Conservation (phyloP, 2,113 vertebrate species). For the Heterotis niloticus region DNA sequence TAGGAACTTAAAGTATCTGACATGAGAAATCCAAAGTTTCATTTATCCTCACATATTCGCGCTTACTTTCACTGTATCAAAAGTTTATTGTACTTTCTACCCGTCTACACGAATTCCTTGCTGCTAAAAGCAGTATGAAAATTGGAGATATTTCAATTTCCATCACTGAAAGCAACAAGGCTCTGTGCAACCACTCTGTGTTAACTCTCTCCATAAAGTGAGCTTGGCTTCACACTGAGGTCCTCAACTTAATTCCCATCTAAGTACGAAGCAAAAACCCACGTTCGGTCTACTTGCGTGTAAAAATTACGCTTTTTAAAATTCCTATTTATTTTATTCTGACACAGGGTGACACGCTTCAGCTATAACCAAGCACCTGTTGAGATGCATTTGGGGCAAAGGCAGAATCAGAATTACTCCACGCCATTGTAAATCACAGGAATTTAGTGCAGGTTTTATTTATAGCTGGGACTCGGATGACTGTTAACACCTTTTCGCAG, state of each 20-base stretch:
- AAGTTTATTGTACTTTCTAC: neutral
- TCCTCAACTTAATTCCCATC: neutral
- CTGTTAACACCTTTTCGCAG: too few species aligned
- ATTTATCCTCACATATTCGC: too few species aligned
- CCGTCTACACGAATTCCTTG: neutral
- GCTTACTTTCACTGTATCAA: neutral
- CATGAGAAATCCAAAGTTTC: too few species aligned
- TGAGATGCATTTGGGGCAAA: constrained; percentile 6
- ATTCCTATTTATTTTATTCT: neutral
- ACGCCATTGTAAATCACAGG: neutral
- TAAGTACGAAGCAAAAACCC: neutral
- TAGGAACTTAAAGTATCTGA: too few species aligned
- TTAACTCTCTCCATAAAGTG: too few species aligned
- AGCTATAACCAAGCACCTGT: constrained; percentile 18
- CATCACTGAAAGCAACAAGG: too few species aligned
- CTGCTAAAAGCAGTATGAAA: neutral
- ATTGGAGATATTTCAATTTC: neutral
- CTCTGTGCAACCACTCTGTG: too few species aligned
- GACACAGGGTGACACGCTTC: neutral
- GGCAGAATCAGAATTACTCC: neutral
- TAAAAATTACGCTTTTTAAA: neutral
- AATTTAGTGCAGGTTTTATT: too few species aligned
- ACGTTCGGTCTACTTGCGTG: neutral
- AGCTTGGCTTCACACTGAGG: neutral
- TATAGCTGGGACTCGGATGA: too few species aligned